These are phyloP conservation scores for Diarsia dahlii DNA, from an alignment of 2,888 invertebrate species.

Conservation along the genomic window DNA sequence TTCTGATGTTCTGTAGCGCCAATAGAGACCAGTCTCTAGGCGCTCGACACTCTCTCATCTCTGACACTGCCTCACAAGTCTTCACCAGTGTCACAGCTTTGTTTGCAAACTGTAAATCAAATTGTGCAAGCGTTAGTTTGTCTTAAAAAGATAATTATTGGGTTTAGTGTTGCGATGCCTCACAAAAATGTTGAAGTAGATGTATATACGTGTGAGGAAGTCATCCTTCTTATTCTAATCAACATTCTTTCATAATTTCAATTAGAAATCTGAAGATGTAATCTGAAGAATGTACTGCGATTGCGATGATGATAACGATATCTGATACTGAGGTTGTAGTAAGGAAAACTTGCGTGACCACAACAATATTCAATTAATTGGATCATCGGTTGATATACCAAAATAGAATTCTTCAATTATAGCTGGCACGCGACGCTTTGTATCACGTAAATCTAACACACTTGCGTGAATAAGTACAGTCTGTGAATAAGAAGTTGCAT, in stretches of 20 bases:
- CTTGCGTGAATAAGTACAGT: constrained; percentile 13
- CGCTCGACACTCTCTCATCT: constrained; percentile 96
- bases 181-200: background rate
- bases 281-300: constrained; percentile 16
- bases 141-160: background rate
- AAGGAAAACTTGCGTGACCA: constrained; percentile 40
- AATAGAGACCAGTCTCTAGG: constrained; percentile 98
- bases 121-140: constrained; percentile 26
- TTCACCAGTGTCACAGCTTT: constrained; percentile 97
- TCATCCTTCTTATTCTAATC: background rate
- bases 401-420: constrained; percentile 27
- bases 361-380: constrained; percentile 49
- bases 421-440: constrained; percentile 37
- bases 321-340: constrained; percentile 10
- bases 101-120: constrained; percentile 86
- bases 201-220: background rate
- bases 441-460: constrained; percentile 35
- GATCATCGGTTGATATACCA: constrained; percentile 28
- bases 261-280: constrained; percentile 12
- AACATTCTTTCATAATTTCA: constrained; percentile 4
- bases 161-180: background rate
- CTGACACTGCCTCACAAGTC: constrained; percentile 97
- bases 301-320: constrained; percentile 9
- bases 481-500: constrained; percentile 20
- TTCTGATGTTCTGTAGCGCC: constrained; percentile 97